Evolutionary conservation across 2,888 invertebrate species (phyloP), one percentile per base, ranked within the genome.

Genomic region (Drosophila fungiperda): DNA sequence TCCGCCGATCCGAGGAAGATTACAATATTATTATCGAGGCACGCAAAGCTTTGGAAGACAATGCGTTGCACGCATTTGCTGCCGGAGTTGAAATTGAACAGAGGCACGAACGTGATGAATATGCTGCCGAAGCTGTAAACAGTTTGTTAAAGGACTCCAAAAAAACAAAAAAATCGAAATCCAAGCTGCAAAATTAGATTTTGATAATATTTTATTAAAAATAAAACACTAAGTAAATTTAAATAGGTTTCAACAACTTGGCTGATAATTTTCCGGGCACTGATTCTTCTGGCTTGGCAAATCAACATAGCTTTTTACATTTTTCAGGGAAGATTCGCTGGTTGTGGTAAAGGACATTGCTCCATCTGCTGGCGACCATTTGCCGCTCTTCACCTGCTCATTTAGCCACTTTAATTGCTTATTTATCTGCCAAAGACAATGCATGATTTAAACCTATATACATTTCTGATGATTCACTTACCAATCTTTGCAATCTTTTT

Each of bases 371-470:
- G 65, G 35, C 7, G 67, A 58, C 79, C 85, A 87, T 1, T 23
- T 11, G 0, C 74, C 70, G 1, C 20, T 52, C 29, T 45, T 61
- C 1, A 66, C 9, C 52, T 87, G 74, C 0, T 36, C n/a, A 29
- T 74, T 69, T 0, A 87, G 33, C 85, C 82, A 87, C 33, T 62
- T 68, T n/a, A 83, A 57, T 64, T 83, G 83, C 9, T 75, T 74
- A 26, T 83, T 83, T 15, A 83, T 75, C 83, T 83, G 35, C 3
- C n/a, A 4, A 62, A 29, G 23, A 2, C 11, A 23, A 35, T 3
- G 8, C 1, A 32, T 36, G 17, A 20, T 8, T 15, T 60, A 2
- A 35, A 15, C 2, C 26, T 23, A 3, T 23, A 20, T 1, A 23
- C n/a, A n/a, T 35, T 11, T 23, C 15, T 15, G 2, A 12, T 11